Conservation (phyloP, 2,797 vertebrate species). For the Eidolon dupreanum region DNA sequence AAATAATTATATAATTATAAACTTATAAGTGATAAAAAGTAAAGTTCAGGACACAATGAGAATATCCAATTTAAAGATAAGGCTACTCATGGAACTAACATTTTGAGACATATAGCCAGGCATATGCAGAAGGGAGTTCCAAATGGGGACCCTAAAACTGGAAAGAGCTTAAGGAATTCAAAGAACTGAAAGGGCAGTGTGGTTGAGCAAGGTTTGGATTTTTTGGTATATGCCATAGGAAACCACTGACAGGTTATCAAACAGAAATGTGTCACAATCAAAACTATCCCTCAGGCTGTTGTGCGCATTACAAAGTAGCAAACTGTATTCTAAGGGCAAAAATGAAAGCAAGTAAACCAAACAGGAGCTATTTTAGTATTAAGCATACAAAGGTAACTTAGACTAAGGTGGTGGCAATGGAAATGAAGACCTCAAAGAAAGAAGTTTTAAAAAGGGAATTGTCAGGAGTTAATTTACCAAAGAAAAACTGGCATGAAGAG, state of each 20-base stretch:
- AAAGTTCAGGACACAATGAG: background rate
- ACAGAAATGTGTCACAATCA: background rate
- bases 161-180: background rate
- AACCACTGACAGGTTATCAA: background rate
- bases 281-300: background rate
- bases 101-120: background rate
- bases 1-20: conserved; percentile 11
- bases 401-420: background rate
- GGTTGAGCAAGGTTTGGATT: background rate
- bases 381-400: background rate
- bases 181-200: background rate
- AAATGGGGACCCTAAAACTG: background rate
- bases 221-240: background rate
- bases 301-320: background rate
- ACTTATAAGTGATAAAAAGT: background rate
- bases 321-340: background rate
- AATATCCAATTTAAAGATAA: conserved; percentile 16
- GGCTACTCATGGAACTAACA: background rate
- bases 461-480: background rate
- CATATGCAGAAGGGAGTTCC: background rate
- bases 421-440: background rate
- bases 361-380: background rate
- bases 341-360: background rate
- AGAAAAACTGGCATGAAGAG: background rate
- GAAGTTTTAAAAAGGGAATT: background rate